phyloP scores from a whole-genome alignment of 2,797 vertebrate species.

The Fistularia tabacaria region DNA sequence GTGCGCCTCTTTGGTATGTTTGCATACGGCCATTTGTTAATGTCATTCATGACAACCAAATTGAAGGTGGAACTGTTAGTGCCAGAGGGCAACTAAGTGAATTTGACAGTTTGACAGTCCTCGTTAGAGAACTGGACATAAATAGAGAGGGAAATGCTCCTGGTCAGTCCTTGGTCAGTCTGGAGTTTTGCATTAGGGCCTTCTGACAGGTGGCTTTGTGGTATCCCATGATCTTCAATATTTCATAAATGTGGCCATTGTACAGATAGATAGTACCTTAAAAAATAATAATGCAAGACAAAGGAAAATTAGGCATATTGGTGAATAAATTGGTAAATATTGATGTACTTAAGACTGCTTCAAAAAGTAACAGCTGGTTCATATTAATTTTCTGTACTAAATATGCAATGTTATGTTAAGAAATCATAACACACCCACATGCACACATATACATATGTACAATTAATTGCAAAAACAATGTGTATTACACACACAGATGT shows the following conservation, averaged over 20 bases:
- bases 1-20: slow-evolving; percentile 27
- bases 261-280: not conserved
- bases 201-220: slow-evolving; percentile 76
- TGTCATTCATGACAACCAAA: slow-evolving; percentile 68
- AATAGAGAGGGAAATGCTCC: slow-evolving; percentile 74
- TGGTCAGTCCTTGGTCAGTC: slow-evolving; percentile 70
- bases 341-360: too few species aligned
- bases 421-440: too few species aligned
- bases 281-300: not conserved
- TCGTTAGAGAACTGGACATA: slow-evolving; percentile 75
- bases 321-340: not conserved
- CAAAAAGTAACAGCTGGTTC: too few species aligned
- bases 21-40: slow-evolving; percentile 56
- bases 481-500: too few species aligned
- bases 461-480: too few species aligned
- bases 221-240: slow-evolving; percentile 50
- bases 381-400: too few species aligned
- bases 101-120: slow-evolving; percentile 74
- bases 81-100: slow-evolving; percentile 61
- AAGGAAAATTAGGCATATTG: not conserved
- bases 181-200: slow-evolving; percentile 57
- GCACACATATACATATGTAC: too few species aligned
- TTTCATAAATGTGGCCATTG: too few species aligned
- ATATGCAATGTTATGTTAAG: too few species aligned
- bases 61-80: slow-evolving; percentile 70